A percentile compares a stretch with the other conserved stretches of the same genome.
phyloP scores from a whole-genome alignment of 2,113 vertebrate species.

The Myrmecophaga tridactyla region DNA sequence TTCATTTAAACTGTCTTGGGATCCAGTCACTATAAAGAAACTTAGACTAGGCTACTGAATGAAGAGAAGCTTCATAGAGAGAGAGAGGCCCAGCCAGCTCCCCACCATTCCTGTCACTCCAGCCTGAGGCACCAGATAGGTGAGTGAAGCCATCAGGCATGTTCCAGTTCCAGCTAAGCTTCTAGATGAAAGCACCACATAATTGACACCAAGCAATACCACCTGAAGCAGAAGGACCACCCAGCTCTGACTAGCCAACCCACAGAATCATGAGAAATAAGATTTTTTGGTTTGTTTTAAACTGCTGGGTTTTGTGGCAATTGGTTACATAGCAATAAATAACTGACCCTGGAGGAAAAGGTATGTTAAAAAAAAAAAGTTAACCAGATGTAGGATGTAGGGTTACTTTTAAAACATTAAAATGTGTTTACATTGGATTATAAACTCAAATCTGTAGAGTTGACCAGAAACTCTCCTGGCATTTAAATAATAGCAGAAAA shows the following conservation, averaged over 20 bases:
- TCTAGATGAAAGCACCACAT: neutral
- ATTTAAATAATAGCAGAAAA: neutral
- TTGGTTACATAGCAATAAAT: neutral
- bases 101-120: neutral
- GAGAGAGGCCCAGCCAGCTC: neutral
- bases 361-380: neutral
- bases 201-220: neutral
- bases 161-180: neutral
- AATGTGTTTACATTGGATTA: neutral
- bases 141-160: neutral
- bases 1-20: neutral
- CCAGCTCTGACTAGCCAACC: neutral
- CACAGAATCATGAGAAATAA: neutral
- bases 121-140: neutral
- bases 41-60: neutral
- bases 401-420: slow-evolving; percentile 32
- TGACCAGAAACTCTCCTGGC: neutral
- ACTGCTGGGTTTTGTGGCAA: neutral
- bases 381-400: neutral
- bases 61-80: neutral
- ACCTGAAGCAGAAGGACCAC: neutral
- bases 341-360: neutral
- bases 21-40: neutral
- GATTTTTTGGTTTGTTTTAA: neutral
- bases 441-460: neutral